Evolutionary conservation across 2,113 vertebrate genomes (phyloP), one percentile per base, ranked within the genome.

Genomic region (Illadopsis cleaveri): DNA sequence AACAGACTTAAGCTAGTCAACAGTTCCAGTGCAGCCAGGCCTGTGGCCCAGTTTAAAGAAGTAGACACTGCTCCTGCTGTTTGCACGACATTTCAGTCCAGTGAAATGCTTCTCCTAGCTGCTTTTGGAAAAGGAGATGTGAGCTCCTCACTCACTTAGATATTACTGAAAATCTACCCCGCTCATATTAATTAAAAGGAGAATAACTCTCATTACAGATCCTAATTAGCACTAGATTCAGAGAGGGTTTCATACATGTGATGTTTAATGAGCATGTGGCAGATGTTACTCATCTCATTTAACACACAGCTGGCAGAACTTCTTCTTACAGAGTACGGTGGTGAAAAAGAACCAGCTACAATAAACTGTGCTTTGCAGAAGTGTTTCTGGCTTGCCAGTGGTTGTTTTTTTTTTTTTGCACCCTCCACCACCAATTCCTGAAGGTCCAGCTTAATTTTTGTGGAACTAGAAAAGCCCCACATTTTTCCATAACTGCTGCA

Each of bases 231-330:
- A 60, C 24, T 68, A 35, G 31, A 40, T 89, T 64, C 37, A 0
- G 40, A 93, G 48, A 71, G 44, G 9, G 19, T 51, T 24, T 37
- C 48, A 42, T 75, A 9, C 11, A 51, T 15, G 37, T 3, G 5
- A n/a, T 60, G 38, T 42, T 84, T 86, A 91, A 68, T 53, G 44
- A 85, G 51, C 27, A 10, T 9, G 27, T 79, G 53, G 28, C 88
- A 96, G 93, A 90, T 84, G 47, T 82, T 79, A 51, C 35, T 71
- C 64, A 80, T 56, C 87, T 77, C 28, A 86, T 87, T 91, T 76
- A 93, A 64, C 37, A 42, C 0, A 1, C 87, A 95, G 66, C 75
- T 88, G 94, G 50, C 70, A 95, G 70, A 88, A n/a, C 21, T 47
- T 73, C 21, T 47, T 78, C 44, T 64, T 51, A 62, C 69, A 51